Conservation (phyloP, 2,888 invertebrate genomes). For the Formica aserva region DNA sequence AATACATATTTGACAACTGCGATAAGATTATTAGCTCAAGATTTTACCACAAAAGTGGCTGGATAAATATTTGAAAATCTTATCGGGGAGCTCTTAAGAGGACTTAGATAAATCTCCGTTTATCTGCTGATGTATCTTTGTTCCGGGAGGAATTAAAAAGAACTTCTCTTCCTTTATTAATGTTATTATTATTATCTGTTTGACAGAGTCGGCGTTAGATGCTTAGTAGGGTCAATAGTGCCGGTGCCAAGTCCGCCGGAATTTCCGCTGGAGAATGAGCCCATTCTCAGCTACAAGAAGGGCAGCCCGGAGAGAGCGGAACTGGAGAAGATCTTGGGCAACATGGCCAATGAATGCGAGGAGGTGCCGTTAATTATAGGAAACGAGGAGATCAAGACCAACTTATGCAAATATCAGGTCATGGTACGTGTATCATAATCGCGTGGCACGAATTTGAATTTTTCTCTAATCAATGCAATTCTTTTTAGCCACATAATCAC, state of each 20-base stretch:
- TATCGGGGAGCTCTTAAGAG: slow-evolving; percentile 47
- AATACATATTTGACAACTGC: slow-evolving; percentile 15
- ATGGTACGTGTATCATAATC: slow-evolving; percentile 85
- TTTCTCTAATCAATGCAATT: neutral
- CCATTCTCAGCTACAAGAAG: slow-evolving; percentile 92
- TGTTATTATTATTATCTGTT: slow-evolving; percentile 33
- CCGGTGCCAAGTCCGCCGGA: slow-evolving; percentile 89
- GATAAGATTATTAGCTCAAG: slow-evolving; percentile 71
- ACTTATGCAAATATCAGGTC: slow-evolving; percentile 92
- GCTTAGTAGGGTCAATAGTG: slow-evolving; percentile 89
- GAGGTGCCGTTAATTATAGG: slow-evolving; percentile 99
- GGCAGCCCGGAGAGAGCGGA: slow-evolving; percentile 93
- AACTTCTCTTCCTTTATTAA: neutral
- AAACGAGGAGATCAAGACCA: slow-evolving; percentile 93
- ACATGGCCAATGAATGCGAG: slow-evolving; percentile 89
- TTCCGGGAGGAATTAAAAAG: neutral
- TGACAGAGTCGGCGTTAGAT: slow-evolving; percentile 86
- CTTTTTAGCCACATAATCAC: slow-evolving; percentile 95
- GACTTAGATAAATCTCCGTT: slow-evolving; percentile 13
- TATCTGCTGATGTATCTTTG: neutral
- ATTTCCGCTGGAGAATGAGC: slow-evolving; percentile 92
- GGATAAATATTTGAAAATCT: slow-evolving; percentile 70
- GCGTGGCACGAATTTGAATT: neutral
- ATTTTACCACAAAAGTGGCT: slow-evolving; percentile 47
- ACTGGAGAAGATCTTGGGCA: slow-evolving; percentile 90